Evolutionary conservation across 2,113 vertebrate genomes (phyloP).

Genomic region (Antechinus flavipes): DNA sequence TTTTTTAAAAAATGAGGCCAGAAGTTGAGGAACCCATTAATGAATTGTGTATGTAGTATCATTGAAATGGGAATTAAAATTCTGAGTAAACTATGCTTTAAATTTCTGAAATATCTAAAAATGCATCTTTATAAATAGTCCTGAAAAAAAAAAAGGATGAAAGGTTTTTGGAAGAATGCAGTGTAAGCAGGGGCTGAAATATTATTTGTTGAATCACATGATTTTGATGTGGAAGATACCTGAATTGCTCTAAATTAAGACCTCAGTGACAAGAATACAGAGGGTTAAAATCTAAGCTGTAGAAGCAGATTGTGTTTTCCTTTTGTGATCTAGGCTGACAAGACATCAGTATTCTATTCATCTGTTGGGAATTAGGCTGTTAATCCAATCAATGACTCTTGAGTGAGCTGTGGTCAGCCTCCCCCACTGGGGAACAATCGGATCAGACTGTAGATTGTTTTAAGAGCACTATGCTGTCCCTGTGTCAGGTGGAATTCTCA

Average conservation of each 20-base stretch:
- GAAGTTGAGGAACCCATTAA: background rate
- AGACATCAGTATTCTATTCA: conserved; percentile 96
- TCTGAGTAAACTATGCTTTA: conserved; percentile 40
- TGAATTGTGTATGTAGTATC: conserved; percentile 42
- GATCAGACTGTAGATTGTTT: conserved; percentile 91
- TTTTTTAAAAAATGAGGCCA: conserved; percentile 26
- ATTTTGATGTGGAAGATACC: conserved; percentile 41
- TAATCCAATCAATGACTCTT: conserved; percentile 98
- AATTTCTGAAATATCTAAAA: conserved; percentile 40
- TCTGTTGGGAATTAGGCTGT: conserved; percentile 98
- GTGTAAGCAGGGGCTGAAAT: background rate
- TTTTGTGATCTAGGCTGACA: conserved; percentile 90
- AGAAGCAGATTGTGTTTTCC: conserved; percentile 90
- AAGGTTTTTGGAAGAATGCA: conserved; percentile 24
- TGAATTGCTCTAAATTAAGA: background rate
- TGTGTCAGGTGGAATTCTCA: conserved; percentile 91
- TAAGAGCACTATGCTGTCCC: conserved; percentile 87
- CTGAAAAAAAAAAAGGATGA: background rate
- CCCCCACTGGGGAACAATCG: conserved; percentile 92
- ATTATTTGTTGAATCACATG: conserved; percentile 33
- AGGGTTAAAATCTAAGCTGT: conserved; percentile 87
- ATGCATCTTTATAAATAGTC: background rate
- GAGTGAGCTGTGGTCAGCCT: conserved; percentile 93
- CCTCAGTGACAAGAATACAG: conserved; percentile 39
- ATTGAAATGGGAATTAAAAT: conserved; percentile 40